Conservation (phyloP, 2,888 invertebrate genomes). For the Tricholauxania praeusta region DNA sequence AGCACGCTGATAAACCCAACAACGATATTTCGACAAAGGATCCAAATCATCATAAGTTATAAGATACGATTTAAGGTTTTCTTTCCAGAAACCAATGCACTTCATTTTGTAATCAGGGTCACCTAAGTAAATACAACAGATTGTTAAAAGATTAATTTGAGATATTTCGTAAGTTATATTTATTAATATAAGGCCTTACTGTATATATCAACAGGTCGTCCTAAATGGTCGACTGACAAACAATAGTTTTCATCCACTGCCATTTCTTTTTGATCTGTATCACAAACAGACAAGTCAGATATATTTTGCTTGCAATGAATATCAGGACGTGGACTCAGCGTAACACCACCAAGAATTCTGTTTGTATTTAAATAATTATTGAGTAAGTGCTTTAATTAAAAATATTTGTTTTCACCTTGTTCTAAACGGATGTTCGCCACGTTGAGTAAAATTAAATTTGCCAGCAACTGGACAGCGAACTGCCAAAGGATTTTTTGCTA, state of each 20-base stretch:
- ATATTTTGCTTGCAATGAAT: constrained; percentile 93
- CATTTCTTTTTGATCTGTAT: constrained; percentile 93
- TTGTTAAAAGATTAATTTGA: not conserved
- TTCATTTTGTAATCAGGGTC: constrained; percentile 97
- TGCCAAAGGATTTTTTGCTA: constrained; percentile 88
- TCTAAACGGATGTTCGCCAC: constrained; percentile 89
- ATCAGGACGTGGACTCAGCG: constrained; percentile 91
- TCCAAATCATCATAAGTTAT: constrained; percentile 97
- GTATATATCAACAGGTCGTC: constrained; percentile 95
- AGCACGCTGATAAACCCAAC: constrained; percentile 97
- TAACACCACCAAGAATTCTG: constrained; percentile 94
- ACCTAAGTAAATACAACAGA: constrained; percentile 51
- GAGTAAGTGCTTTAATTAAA: not conserved
- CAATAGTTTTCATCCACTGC: constrained; percentile 96
- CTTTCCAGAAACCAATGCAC: constrained; percentile 98
- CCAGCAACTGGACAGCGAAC: constrained; percentile 97
- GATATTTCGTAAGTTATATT: not conserved
- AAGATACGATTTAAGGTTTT: constrained; percentile 95
- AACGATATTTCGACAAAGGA: constrained; percentile 94
- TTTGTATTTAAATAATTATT: constrained; percentile 4
- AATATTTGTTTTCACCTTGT: constrained; percentile 71
- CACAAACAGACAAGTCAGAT: constrained; percentile 96
- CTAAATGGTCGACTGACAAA: constrained; percentile 94
- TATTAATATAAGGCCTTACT: constrained; percentile 61
- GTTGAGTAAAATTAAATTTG: constrained; percentile 93